These are phyloP conservation scores for Pseudonaja textilis DNA, from an alignment of 2,113 vertebrate species.

Conservation along the genomic window DNA sequence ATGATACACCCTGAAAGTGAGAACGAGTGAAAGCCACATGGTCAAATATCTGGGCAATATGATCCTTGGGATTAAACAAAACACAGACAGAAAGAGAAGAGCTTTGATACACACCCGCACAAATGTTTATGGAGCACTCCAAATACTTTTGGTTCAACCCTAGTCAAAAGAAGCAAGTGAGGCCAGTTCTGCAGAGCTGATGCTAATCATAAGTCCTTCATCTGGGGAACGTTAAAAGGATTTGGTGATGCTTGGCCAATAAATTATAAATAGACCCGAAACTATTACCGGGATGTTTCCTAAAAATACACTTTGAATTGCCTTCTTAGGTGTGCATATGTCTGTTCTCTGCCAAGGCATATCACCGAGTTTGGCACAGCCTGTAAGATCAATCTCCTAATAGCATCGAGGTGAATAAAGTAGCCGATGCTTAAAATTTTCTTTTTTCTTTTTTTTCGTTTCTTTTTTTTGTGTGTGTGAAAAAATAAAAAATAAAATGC, in stretches of 20 bases:
- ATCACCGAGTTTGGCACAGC: constrained; percentile 38
- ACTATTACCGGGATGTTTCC: neutral
- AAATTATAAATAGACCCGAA: neutral
- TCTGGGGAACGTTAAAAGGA: neutral
- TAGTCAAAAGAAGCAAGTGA: neutral
- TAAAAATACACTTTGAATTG: constrained; percentile 40
- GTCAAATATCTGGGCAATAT: neutral
- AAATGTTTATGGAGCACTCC: neutral
- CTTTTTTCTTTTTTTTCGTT: neutral
- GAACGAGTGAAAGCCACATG: neutral
- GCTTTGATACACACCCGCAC: neutral
- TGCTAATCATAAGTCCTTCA: neutral
- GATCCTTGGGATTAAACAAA: neutral
- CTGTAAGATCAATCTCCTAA: constrained; percentile 21
- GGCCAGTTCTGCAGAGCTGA: neutral
- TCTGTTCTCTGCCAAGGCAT: constrained; percentile 32
- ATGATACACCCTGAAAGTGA: neutral
- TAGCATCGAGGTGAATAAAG: constrained; percentile 2
- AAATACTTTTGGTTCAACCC: neutral
- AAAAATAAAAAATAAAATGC: constrained; percentile 34
- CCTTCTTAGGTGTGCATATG: constrained; percentile 32
- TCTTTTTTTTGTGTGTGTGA: no score
- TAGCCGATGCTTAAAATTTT: neutral
- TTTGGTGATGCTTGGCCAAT: neutral
- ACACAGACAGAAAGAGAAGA: neutral